Base-by-base conservation (phyloP, 2,797 vertebrate species). In the Coregonus ussuriensis region DNA sequence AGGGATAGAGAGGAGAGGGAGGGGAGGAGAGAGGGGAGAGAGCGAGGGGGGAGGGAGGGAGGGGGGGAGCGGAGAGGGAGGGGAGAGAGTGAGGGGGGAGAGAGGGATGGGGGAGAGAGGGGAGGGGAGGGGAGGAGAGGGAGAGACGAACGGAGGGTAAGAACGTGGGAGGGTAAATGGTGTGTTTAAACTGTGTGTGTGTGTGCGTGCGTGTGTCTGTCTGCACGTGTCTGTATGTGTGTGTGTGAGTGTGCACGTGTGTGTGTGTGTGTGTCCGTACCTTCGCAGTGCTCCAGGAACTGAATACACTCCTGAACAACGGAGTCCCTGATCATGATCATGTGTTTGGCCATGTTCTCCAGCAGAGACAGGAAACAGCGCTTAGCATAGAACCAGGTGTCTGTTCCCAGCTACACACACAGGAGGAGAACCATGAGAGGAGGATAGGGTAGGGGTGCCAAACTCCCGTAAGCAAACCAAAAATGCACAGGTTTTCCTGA, bases 301-400 rank as follows among this genome's bases (percentile, higher is more conserved):
- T 96, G 97, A 76, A 98, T 15, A 13, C 97, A 98, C 84, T 99
- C 97, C 85, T 96, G 94, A 62, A 97, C 93, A 78, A 97, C 94
- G 0, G 87, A 91, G 80, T 98, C 97, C 18, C 93, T 92, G 75
- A 97, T 93, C 95, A 97, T 93, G 79, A 98, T 93, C 92, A 95
- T 97, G 82, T 99, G 97, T 87, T 98, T 99, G 87, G 97, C 93
- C 97, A 98, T 98, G 89, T 98, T 99, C 91, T 98, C 97, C 90
- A 99, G 87, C 87, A 99, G 89, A 51, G 97, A 98, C 18, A 99
- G 92, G 92, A 99, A 98, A 75, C 98, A 99, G 15, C 97, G 94
- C 84, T 99, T 99, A 72, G 97, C 96, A 0, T 99, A 99, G 90
- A 97, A 99, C 97, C 98, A 99, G 0, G 98, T 99, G 86, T 99